Base-by-base conservation (phyloP, 2,888 invertebrate species). In the Zonitis immaculata region DNA sequence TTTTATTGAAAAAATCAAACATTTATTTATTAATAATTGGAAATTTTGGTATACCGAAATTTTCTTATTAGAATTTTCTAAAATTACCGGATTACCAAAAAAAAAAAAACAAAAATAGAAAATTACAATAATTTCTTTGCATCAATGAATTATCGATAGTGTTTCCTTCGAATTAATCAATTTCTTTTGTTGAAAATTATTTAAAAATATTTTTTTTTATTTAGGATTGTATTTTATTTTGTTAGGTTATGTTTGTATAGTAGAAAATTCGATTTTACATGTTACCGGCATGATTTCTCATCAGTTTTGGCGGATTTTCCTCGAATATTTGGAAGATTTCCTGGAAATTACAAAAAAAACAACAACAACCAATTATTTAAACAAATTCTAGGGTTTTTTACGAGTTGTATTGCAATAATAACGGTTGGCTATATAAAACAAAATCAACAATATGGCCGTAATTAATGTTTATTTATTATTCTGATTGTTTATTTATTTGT, bases 171-270 rank as follows among this genome's bases (percentile, higher is more conserved):
- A n/a, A 22, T 22, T 4, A 5, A 22, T 22, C 8, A 27, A 27
- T 27, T 27, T 27, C 9, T 4, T 27, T 9, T 9, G 27, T 6
- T 25, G 6, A 27, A 27, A 27, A 27, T 27, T 6, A 9, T 27
- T 26, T 1, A 26, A 26, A n/a, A n/a, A n/a, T n/a, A n/a, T n/a
- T n/a, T n/a, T n/a, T n/a, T 26, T 26, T 26, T 8, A 26, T 4
- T 8, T 22, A 22, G 5, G 5, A 22, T 22, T 5, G 22, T 8
- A 16, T 7, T 16, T 8, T 1, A 28, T 14, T n/a, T 32, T 47
- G 35, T 18, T 39, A 39, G 39, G 39, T 39, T 39, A 39, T 39
- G 39, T 39, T 39, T 11, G 47, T 47, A 25, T 42, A 25, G 26
- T 39, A 18, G 1, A 16, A 22, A 22, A 22, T 12, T 26, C 11